A percentile compares a stretch with the other conserved stretches of the same genome.
These are phyloP conservation scores for Lycophotia porphyrea DNA, from an alignment of 2,888 invertebrate genomes.

Conservation along the genomic window DNA sequence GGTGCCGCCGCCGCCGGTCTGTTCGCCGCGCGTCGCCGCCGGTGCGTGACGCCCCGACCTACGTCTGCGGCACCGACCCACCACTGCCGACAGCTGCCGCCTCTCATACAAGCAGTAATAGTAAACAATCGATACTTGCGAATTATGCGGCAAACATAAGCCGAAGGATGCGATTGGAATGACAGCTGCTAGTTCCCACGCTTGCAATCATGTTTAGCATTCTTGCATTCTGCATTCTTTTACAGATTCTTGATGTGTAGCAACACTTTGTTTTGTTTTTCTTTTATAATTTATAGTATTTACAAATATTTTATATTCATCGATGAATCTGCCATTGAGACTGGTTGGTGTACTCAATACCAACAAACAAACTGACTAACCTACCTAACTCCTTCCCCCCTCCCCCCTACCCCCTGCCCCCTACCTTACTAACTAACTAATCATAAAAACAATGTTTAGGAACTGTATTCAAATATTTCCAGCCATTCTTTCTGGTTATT, in stretches of 20 bases:
- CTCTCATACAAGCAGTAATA: constrained; percentile 13
- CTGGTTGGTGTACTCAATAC: no score
- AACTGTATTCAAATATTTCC: background rate
- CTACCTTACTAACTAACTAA: no score
- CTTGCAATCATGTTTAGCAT: constrained; percentile 22
- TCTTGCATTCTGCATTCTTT: constrained; percentile 28
- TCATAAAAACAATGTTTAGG: background rate
- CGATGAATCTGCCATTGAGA: background rate
- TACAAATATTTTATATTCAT: constrained; percentile 3
- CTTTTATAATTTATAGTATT: constrained; percentile 13
- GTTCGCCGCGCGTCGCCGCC: no score
- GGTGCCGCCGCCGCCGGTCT: constrained; percentile 39
- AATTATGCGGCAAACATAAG: background rate
- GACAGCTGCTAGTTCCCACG: constrained; percentile 40
- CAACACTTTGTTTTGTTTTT: constrained; percentile 18
- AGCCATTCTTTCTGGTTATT: background rate
- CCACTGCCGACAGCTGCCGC: constrained; percentile 30
- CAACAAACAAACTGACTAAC: no score
- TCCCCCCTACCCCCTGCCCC: no score
- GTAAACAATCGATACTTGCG: constrained; percentile 23
- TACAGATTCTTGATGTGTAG: background rate
- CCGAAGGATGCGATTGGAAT: constrained; percentile 10
- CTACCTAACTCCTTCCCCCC: no score
- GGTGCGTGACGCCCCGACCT: constrained; percentile 57
- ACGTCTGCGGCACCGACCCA: constrained; percentile 19